Evolutionary conservation across 2,113 vertebrate genomes (phyloP).

Genomic region (Hippocampus barbouri): DNA sequence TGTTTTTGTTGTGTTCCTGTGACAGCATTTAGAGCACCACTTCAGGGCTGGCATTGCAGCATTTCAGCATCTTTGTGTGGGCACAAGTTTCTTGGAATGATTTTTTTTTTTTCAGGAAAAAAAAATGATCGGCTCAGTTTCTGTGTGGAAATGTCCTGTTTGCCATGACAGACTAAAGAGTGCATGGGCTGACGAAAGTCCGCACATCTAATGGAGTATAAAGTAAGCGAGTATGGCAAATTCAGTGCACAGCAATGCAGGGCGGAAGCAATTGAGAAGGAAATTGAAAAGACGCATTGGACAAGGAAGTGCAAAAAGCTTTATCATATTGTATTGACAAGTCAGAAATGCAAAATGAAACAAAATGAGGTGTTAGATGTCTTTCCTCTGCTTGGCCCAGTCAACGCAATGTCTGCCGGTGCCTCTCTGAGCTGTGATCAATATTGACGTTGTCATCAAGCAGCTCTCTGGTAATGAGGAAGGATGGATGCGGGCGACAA

Average conservation of each 20-base stretch:
- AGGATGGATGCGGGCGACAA: conserved; percentile 14
- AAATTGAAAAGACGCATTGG: conserved; percentile 45
- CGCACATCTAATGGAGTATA: conserved; percentile 11
- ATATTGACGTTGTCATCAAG: conserved; percentile 71
- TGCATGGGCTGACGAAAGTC: conserved; percentile 29
- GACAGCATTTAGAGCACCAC: no score
- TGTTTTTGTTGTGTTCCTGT: no score
- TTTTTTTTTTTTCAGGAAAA: no score
- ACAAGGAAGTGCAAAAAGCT: conserved; percentile 37
- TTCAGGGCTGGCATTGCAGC: no score
- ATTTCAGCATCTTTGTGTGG: no score
- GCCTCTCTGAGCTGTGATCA: conserved; percentile 61
- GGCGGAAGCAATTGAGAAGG: conserved; percentile 22
- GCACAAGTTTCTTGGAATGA: no score
- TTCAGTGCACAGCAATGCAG: not conserved
- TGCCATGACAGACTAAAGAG: conserved; percentile 27
- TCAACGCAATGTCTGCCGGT: conserved; percentile 49
- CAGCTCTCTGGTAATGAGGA: conserved; percentile 64
- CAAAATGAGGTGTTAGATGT: conserved; percentile 50
- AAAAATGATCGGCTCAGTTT: no score
- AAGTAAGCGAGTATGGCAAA: conserved; percentile 23
- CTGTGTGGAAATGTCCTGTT: no score
- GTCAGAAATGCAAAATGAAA: conserved; percentile 45
- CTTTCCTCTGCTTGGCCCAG: conserved; percentile 31
- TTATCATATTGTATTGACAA: conserved; percentile 43